phyloP scores from a whole-genome alignment of 2,888 invertebrate species.

The Spisula subtruncata region DNA sequence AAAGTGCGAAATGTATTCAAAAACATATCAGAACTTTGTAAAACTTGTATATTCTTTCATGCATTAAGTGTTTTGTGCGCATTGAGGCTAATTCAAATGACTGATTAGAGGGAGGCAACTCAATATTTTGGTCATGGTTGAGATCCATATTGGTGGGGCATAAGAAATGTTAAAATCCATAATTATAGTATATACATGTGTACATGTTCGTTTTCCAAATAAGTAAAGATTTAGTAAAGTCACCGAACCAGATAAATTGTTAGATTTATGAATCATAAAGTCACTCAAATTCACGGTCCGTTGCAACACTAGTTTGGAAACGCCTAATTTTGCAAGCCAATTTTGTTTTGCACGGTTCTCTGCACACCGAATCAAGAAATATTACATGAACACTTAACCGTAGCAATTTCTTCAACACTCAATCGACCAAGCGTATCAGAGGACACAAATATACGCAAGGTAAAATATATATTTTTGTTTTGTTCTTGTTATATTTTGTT shows the following conservation, averaged over 20 bases:
- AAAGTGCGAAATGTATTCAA: no score
- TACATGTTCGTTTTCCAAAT: background rate
- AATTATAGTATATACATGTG: no score
- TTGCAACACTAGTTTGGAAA: slow-evolving; percentile 3
- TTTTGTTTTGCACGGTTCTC: background rate
- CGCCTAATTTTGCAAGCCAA: slow-evolving; percentile 36
- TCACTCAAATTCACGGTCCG: background rate
- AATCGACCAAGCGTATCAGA: background rate
- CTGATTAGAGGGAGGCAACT: no score
- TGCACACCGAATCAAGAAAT: background rate
- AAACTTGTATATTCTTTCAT: no score
- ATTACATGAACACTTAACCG: background rate
- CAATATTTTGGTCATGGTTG: no score
- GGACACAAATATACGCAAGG: slow-evolving; percentile 16
- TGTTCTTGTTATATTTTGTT: background rate
- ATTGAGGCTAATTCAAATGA: no score
- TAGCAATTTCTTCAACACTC: background rate
- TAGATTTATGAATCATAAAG: background rate
- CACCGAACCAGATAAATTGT: background rate
- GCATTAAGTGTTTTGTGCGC: no score
- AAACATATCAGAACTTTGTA: no score
- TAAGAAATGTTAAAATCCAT: no score
- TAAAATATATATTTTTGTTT: slow-evolving; percentile 32
- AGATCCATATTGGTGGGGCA: no score
- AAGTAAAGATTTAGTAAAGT: background rate